Conservation (phyloP, 92 coral and sea anemone genomes). For the Phymanthus crucifer region DNA sequence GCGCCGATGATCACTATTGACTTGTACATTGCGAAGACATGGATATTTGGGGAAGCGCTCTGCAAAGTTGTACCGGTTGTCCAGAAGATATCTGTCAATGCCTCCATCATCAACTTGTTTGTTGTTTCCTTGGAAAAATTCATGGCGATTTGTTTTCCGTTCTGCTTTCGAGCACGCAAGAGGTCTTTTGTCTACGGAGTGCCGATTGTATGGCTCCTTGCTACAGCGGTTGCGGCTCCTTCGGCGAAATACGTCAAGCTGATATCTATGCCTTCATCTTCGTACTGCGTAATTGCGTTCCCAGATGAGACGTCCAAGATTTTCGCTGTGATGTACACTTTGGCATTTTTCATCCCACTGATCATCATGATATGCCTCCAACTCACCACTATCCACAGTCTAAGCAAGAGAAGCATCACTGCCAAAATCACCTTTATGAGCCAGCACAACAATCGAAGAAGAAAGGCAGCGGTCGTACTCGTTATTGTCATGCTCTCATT, state of each 20-base stretch:
- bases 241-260: not conserved
- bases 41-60: conserved; percentile 62
- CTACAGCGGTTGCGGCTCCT: conserved; percentile 28
- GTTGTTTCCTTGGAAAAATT: conserved; percentile 71
- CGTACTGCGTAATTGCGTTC: not conserved
- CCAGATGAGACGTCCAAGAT: not conserved
- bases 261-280: not conserved
- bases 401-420: conserved; percentile 28
- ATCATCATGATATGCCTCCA: conserved; percentile 39
- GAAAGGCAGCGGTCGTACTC: conserved; percentile 64
- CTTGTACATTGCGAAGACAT: conserved; percentile 53
- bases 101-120: conserved; percentile 55
- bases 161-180: conserved; percentile 59
- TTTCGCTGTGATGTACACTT: not conserved
- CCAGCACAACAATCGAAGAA: conserved; percentile 47
- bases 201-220: conserved; percentile 51
- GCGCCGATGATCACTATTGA: conserved; percentile 55
- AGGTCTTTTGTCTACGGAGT: conserved; percentile 28
- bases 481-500: conserved; percentile 52
- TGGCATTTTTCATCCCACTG: conserved; percentile 38
- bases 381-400: conserved; percentile 36
- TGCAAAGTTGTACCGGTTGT: conserved; percentile 59
- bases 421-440: not conserved
- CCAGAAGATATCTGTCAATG: conserved; percentile 45
- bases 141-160: conserved; percentile 73